Evolutionary conservation across 2,113 vertebrate species (phyloP), one percentile per base, ranked within the genome.

Genomic region (Oreocharis arfaki): DNA sequence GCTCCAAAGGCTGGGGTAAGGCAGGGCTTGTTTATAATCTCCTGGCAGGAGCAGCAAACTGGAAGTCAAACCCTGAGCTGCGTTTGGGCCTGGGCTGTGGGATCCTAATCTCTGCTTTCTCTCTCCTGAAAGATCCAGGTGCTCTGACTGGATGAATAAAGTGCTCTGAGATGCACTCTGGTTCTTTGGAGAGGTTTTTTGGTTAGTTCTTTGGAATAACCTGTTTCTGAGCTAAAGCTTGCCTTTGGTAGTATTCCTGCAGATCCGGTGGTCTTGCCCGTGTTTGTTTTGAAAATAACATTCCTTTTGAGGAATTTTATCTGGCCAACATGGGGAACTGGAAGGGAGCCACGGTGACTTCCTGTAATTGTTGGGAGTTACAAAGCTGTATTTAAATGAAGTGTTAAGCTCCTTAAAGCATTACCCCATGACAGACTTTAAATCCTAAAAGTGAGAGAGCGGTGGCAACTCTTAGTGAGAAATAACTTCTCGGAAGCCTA

Each of bases 321-420:
- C 94, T 87, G 37, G 37, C 63, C 76, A 75, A 33, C 64, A 70
- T 57, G 73, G 4, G 18, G 49, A 85, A 47, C 19, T 96, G 96
- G 96, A 93, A 86, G 49, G 4, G 68, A 96, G 95, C 93, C 92
- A 93, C 56, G 8, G 42, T 7, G 30, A 71, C 67, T 82, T 94
- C 91, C 93, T 90, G 73, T 65, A 61, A 32, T 97, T 98, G 93
- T 95, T 92, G 80, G 61, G 78, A 77, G 73, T 90, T 80, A 49
- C 78, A 64, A 76, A 93, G 94, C 96, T 96, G 86, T 91, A 59
- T 97, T 96, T 96, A 95, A 97, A 96, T 95, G 93, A 92, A 94
- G 91, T 61, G 79, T 82, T 93, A 93, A 97, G 90, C 87, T 90
- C 22, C 90, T 97, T 96, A 77, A 63, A 90, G 74, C 71, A 76